These are phyloP conservation scores for Melinaea menophilus DNA, from an alignment of 2,888 invertebrate species.

Conservation along the genomic window DNA sequence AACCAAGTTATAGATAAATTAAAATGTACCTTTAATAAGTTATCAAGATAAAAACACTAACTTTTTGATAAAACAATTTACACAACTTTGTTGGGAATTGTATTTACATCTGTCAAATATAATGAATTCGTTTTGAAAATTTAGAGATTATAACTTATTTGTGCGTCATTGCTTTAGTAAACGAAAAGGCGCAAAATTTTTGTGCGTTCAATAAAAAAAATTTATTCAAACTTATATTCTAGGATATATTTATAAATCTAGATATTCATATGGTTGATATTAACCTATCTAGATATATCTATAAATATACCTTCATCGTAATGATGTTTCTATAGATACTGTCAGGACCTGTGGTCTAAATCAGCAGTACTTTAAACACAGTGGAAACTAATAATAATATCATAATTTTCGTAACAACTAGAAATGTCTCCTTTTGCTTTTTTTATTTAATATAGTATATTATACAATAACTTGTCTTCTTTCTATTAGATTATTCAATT, in stretches of 20 bases:
- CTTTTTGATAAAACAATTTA: background rate
- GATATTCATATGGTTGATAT: too few relatives aligned
- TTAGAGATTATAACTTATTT: background rate
- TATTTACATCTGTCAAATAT: constrained; percentile 1
- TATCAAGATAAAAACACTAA: background rate
- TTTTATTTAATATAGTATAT: too few relatives aligned
- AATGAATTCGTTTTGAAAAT: background rate
- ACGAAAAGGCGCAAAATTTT: background rate
- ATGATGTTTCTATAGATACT: too few relatives aligned
- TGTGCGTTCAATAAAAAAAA: background rate
- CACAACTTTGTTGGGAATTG: constrained; percentile 1
- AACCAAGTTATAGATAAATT: background rate
- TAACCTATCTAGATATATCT: too few relatives aligned
- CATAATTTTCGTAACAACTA: too few relatives aligned
- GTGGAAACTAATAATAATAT: too few relatives aligned
- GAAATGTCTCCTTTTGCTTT: too few relatives aligned
- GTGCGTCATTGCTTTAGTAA: background rate
- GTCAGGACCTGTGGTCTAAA: too few relatives aligned
- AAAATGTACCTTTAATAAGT: background rate
- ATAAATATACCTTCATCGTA: too few relatives aligned
- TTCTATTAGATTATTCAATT: too few relatives aligned
- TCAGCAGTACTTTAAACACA: too few relatives aligned
- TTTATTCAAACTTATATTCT: background rate
- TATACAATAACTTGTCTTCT: too few relatives aligned
- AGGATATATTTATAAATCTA: background rate